These are phyloP conservation scores for Papilio polyxenes DNA, from an alignment of 1,140 invertebrate species.

Conservation along the genomic window DNA sequence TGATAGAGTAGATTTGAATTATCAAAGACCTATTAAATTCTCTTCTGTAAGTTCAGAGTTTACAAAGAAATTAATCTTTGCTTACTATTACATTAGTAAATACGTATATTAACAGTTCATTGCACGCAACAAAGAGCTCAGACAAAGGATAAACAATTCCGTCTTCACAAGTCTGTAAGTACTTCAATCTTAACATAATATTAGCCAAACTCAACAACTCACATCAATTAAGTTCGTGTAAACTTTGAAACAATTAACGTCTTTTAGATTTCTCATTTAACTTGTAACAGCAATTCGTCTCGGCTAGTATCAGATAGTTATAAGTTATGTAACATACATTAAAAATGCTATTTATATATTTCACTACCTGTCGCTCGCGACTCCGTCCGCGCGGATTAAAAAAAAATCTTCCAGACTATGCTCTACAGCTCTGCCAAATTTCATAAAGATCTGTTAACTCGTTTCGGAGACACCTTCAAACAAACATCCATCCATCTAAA, in stretches of 20 bases:
- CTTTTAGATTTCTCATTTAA: constrained; percentile 15
- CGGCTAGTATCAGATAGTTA: neutral
- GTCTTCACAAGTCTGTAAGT: too few species aligned
- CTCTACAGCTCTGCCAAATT: too few species aligned
- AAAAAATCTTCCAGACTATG: too few species aligned
- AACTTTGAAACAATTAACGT: constrained; percentile 16
- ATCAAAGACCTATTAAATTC: too few species aligned
- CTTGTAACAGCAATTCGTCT: constrained; percentile 13
- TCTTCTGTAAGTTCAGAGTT: too few species aligned
- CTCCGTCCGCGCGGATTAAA: too few species aligned
- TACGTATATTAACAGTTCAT: neutral
- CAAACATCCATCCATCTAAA: too few species aligned
- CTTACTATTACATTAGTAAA: neutral
- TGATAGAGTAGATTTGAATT: too few species aligned
- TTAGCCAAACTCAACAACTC: neutral
- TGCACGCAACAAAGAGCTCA: neutral
- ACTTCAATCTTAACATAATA: neutral
- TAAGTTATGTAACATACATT: neutral
- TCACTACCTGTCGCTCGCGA: neutral
- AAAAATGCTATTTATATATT: neutral
- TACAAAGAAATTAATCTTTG: too few species aligned
- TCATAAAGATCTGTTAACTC: too few species aligned
- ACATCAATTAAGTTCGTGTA: constrained; percentile 6
- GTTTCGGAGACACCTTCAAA: too few species aligned
- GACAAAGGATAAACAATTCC: neutral